Evolutionary conservation across 1,140 invertebrate species (phyloP), one percentile per base, ranked within the genome.

Genomic region (Phenacoccus solenopsis): DNA sequence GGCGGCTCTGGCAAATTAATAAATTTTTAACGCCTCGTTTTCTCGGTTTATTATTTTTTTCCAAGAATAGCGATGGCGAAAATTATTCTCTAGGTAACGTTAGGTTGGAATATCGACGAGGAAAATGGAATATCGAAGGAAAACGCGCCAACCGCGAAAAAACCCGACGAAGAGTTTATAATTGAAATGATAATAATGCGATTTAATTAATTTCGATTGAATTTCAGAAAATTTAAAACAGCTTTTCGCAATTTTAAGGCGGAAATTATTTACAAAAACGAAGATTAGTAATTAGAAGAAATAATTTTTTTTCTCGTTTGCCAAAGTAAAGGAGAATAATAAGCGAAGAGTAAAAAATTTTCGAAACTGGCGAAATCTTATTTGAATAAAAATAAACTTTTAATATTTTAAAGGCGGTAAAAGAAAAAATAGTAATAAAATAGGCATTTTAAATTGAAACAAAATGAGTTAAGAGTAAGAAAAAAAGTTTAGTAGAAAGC

Each of bases 391-490:
- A 64, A 64, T 64, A 27, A 64, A 64, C 59, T 64, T 64, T 64
- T 64, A 64, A 64, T 64, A 64, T 64, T 64, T 64, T 25, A 64
- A 64, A 64, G 59, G 59, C 21, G 59, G 59, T 64, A 64, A n/a
- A 64, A 27, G 59, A 64, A 27, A n/a, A 64, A 25, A 20, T 64
- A 64, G 59, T 64, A 64, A 64, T 64, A 64, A 64, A 64, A 64
- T 64, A 64, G 59, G 59, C 59, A 64, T 61, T 70, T 57, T 70
- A 25, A 24, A 27, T 28, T 57, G 69, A 70, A 70, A 70, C 35
- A 28, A 56, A 70, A 56, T 70, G 28, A 70, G 49, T 56, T 57
- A 49, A 56, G n/a, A 16, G 25, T 38, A 28, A 70, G 56, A 56
- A 27, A 56, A 70, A 57, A 24, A 57, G 68, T 56, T 56, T 27